These are phyloP conservation scores for Chaetorhynchus papuensis DNA, from an alignment of 2,113 vertebrate genomes.

Conservation along the genomic window DNA sequence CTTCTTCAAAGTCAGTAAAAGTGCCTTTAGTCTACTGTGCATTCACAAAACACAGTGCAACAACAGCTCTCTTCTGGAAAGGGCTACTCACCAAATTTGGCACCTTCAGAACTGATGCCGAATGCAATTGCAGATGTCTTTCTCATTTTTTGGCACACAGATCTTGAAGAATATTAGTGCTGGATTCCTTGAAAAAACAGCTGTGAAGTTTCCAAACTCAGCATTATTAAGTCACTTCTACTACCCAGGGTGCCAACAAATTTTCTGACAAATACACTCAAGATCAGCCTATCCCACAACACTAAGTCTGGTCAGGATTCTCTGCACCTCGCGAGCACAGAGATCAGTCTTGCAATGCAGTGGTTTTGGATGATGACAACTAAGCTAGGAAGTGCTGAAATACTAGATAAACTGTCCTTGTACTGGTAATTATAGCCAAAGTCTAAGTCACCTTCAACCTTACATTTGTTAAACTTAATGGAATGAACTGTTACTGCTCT, in stretches of 20 bases:
- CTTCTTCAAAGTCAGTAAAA: background rate
- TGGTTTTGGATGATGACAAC: background rate
- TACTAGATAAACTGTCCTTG: background rate
- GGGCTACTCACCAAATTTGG: background rate
- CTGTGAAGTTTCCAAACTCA: background rate
- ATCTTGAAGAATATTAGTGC: background rate
- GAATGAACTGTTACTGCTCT: background rate
- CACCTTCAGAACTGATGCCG: background rate
- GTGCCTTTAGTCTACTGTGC: background rate
- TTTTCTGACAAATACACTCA: background rate
- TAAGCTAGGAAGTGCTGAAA: background rate
- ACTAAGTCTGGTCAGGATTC: background rate
- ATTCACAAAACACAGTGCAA: background rate
- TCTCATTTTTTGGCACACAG: background rate
- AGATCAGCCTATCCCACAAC: background rate
- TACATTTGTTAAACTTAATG: background rate
- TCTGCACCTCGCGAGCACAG: background rate
- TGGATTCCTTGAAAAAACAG: background rate
- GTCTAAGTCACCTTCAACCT: background rate
- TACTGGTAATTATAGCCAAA: background rate
- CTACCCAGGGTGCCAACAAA: background rate
- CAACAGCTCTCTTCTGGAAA: background rate
- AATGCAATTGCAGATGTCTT: background rate
- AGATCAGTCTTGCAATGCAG: background rate
- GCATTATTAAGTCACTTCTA: background rate